phyloP scores from a whole-genome alignment of 2,797 vertebrate species.

The Alosa sapidissima region DNA sequence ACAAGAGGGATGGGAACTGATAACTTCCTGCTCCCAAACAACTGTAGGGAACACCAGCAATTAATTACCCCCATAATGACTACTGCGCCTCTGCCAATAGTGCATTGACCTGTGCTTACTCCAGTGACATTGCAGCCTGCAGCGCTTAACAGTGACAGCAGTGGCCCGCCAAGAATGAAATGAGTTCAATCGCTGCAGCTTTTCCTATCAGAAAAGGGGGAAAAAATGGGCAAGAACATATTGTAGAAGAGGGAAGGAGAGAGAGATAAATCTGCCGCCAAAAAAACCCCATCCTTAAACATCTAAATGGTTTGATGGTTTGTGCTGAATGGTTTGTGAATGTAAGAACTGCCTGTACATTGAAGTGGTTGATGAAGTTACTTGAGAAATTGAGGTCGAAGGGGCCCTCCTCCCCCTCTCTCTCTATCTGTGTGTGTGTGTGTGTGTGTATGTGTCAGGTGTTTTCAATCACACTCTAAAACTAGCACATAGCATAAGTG shows the following conservation, averaged over 20 bases:
- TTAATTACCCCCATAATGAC: constrained; percentile 26
- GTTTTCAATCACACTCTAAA: constrained; percentile 35
- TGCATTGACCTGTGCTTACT: constrained; percentile 24
- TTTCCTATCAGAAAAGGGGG: neutral
- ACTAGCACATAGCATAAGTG: neutral
- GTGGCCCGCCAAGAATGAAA: constrained; percentile 5
- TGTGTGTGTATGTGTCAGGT: constrained; percentile 26
- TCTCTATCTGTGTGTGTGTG: neutral
- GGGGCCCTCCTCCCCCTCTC: neutral
- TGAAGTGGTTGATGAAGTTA: constrained; percentile 33
- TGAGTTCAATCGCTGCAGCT: neutral
- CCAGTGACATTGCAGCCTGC: constrained; percentile 17
- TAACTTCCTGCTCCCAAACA: constrained; percentile 21
- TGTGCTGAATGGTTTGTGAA: constrained; percentile 1
- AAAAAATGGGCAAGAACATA: neutral
- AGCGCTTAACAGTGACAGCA: neutral
- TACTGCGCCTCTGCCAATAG: neutral
- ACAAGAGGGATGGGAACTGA: neutral
- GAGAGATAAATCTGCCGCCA: neutral
- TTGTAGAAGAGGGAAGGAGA: neutral
- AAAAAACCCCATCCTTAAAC: constrained; percentile 22
- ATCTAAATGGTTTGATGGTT: constrained; percentile 23
- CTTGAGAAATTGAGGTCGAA: constrained; percentile 1
- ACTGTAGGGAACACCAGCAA: constrained; percentile 23
- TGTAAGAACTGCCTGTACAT: constrained; percentile 23